phyloP scores from a whole-genome alignment of 2,113 vertebrate genomes.

The Lampris incognitus region DNA sequence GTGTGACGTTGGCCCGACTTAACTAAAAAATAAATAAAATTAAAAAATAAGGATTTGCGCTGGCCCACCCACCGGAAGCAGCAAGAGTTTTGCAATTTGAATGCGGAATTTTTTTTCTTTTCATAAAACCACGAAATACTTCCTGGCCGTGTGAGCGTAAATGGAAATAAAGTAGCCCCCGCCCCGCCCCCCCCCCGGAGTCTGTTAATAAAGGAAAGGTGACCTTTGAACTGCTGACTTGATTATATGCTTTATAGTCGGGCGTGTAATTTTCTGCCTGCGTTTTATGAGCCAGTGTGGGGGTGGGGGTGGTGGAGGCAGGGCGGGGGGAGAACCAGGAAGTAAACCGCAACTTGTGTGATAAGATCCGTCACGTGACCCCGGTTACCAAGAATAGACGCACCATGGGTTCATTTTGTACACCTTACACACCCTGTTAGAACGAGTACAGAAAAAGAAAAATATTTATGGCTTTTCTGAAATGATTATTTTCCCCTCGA shows the following conservation, averaged over 20 bases:
- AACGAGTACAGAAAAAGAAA: slow-evolving; percentile 32
- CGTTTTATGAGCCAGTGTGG: slow-evolving; percentile 27
- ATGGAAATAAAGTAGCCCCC: not conserved
- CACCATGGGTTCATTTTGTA: slow-evolving; percentile 50
- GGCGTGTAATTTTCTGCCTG: slow-evolving; percentile 35
- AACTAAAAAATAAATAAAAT: not conserved
- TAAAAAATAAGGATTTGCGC: slow-evolving; percentile 15
- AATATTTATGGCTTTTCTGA: slow-evolving; percentile 64
- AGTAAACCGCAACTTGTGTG: slow-evolving; percentile 29
- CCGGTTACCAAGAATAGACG: slow-evolving; percentile 32
- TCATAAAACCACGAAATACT: slow-evolving; percentile 2
- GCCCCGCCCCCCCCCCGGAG: not conserved
- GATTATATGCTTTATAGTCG: slow-evolving; percentile 46
- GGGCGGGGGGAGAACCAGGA: slow-evolving; percentile 5
- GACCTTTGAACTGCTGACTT: slow-evolving; percentile 34
- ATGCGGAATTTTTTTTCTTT: slow-evolving; percentile 30
- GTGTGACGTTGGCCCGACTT: slow-evolving; percentile 59
- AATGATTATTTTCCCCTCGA: slow-evolving; percentile 37
- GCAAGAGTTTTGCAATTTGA: slow-evolving; percentile 30
- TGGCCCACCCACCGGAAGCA: slow-evolving; percentile 1
- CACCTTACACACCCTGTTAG: slow-evolving; percentile 42
- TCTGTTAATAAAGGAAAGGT: slow-evolving; percentile 24
- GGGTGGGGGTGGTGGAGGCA: no score
- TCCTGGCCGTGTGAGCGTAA: not conserved
- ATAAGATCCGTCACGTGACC: slow-evolving; percentile 17